Evolutionary conservation across 2,113 vertebrate species (phyloP), one percentile per base, ranked within the genome.

Genomic region (Corythoichthys intestinalis): DNA sequence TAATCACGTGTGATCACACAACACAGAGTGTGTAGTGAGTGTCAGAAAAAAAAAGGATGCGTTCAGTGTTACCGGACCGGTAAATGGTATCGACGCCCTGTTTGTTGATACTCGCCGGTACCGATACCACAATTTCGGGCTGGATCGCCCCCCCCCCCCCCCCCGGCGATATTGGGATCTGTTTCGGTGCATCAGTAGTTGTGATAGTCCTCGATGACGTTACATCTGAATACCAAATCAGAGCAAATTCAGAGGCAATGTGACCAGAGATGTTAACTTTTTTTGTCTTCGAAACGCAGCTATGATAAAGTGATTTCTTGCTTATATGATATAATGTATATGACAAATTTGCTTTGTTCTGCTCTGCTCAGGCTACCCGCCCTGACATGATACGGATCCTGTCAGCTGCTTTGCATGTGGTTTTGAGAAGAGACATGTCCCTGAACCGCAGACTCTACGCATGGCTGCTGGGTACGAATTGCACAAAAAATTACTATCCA

Each of bases 341-440:
- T 20, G 39, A 13, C n/a, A 62, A 62, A 61, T 39, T 6, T 74
- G 48, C 5, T 79, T 14, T 77, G 3, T 71, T 69, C 41, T 77
- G 46, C 77, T 80, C 80, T 81, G 67, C 85, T 82, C 83, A 99
- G 97, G 97, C 95, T 13, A 98, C 96, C 1, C 93, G 95, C 67
- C 94, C 96, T 69, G 97, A 99, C 73, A 99, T 98, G 97, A 95
- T 99, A 85, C 93, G 93, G 74, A 98, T 99, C 85, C 90, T 99
- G 80, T 99, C 95, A 41, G 97, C 97, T 81, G 95, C 96, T n/a
- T 92, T 99, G 82, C 97, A 98, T 11, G 97, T 99, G 28, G 97
- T 99, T 34, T 90, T 99, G 74, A 95, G 97, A 85, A 94, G 97
- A 90, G 97, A 99, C 83, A 99, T 99, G 97, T 99, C 97, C 3